Percentiles rank a stretch among this genome's conserved stretches.
phyloP scores from a whole-genome alignment of 2,888 invertebrate genomes.

The Parelbella ahira region DNA sequence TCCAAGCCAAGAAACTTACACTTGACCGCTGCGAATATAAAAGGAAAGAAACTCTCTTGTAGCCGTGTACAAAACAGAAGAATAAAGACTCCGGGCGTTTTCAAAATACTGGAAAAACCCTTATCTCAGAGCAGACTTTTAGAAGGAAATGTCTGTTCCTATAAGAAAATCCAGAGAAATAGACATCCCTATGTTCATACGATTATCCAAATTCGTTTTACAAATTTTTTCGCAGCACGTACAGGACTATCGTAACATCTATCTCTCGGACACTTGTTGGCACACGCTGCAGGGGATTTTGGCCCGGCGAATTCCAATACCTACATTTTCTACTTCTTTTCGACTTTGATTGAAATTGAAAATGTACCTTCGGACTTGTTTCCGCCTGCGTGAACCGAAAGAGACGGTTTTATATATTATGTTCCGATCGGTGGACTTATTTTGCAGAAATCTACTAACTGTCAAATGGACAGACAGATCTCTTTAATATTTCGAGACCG shows the following conservation, averaged over 20 bases:
- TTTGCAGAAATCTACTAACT: no score
- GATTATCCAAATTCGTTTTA: slow-evolving; percentile 5
- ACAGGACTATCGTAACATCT: slow-evolving; percentile 8
- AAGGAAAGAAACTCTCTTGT: not conserved
- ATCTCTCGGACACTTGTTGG: slow-evolving; percentile 23
- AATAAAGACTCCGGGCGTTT: no score
- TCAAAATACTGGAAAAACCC: no score
- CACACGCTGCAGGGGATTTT: slow-evolving; percentile 20
- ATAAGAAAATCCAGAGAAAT: not conserved
- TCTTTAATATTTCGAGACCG: no score
- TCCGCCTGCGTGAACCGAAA: not conserved
- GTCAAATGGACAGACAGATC: no score
- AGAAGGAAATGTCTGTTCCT: no score
- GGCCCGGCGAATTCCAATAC: slow-evolving; percentile 9
- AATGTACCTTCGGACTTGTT: slow-evolving; percentile 4
- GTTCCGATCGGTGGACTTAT: no score
- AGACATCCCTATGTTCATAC: slow-evolving; percentile 2
- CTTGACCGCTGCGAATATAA: not conserved
- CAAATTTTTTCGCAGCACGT: slow-evolving; percentile 9
- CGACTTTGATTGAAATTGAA: no score
- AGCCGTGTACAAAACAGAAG: no score
- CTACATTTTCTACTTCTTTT: slow-evolving; percentile 3
- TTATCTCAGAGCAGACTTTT: no score
- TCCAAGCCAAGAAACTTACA: not conserved
- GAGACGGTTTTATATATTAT: no score